Conservation (phyloP, 2,797 vertebrate genomes). For the Alosa sapidissima region DNA sequence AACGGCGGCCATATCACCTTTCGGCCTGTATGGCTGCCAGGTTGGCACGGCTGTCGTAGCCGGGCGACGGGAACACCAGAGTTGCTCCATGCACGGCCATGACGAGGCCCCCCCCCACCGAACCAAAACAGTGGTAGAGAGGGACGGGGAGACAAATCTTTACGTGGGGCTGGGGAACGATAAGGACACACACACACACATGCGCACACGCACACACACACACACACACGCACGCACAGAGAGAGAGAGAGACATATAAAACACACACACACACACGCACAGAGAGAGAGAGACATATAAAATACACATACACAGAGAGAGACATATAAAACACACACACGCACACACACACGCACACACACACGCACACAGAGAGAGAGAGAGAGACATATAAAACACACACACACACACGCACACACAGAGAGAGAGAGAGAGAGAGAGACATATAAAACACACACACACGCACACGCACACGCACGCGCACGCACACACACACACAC, state of each 20-base stretch:
- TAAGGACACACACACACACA: background rate
- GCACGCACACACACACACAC: constrained; percentile 6
- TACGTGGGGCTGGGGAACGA: constrained; percentile 56
- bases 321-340: too few relatives aligned
- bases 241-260: too few relatives aligned
- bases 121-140: constrained; percentile 91
- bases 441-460: too few relatives aligned
- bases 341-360: background rate
- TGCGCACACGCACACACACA: background rate
- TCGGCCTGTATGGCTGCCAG: constrained; percentile 80
- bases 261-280: background rate
- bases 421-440: too few relatives aligned
- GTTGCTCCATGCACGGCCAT: constrained; percentile 78
- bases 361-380: background rate
- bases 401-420: too few relatives aligned
- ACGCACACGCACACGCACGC: too few relatives aligned
- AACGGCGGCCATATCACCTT: constrained; percentile 70
- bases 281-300: background rate
- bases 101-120: constrained; percentile 79
- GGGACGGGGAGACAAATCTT: constrained; percentile 79
- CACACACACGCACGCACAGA: background rate
- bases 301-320: too few relatives aligned
- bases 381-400: too few relatives aligned
- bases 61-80: constrained; percentile 75
- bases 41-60: constrained; percentile 77